Evolutionary conservation across 2,113 vertebrate species (phyloP), one percentile per base, ranked within the genome.

Genomic region (Nesoenas mayeri): DNA sequence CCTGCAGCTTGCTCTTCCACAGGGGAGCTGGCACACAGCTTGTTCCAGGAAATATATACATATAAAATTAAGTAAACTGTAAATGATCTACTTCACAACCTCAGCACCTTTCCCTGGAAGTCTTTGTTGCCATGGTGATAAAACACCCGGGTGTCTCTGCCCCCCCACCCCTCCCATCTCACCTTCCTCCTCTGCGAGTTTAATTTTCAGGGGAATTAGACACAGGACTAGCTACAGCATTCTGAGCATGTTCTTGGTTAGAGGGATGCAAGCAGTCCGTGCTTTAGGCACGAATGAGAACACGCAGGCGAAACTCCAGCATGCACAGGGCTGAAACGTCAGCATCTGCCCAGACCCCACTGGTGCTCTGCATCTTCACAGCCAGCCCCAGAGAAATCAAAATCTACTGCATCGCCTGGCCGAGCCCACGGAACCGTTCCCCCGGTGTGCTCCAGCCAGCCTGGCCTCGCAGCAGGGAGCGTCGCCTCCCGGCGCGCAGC

Each of bases 121-220:
- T 53, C 67, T 47, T 22, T 57, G 95, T 95, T 93, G 89, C 95
- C 66, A 60, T 85, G 95, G 96, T n/a, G 53, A 97, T 56, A 34
- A 71, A 93, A 84, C 75, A 93, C 56, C 26, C 53, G 1, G n/a
- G 77, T 34, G n/a, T 40, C 75, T 67, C 51, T 40, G 58, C 38
- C 11, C 48, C 26, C 61, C 48, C 12, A 14, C 20, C 7, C 42
- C 20, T 14, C n/a, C 38, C 40, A 48, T 62, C 70, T 96, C 88
- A 72, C 79, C 62, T 85, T 62, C 83, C 72, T 86, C 74, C 80
- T 50, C 32, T 42, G 56, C 75, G 9, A 58, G 82, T 82, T 91
- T 50, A 64, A n/a, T 88, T 93, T 87, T 89, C 80, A 57, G 15
- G 19, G 72, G 71, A 93, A 89, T 38, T 12, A 56, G 50, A 62